These are phyloP conservation scores for Amaurobius ferox DNA, from an alignment of 2,888 invertebrate genomes.

Conservation along the genomic window DNA sequence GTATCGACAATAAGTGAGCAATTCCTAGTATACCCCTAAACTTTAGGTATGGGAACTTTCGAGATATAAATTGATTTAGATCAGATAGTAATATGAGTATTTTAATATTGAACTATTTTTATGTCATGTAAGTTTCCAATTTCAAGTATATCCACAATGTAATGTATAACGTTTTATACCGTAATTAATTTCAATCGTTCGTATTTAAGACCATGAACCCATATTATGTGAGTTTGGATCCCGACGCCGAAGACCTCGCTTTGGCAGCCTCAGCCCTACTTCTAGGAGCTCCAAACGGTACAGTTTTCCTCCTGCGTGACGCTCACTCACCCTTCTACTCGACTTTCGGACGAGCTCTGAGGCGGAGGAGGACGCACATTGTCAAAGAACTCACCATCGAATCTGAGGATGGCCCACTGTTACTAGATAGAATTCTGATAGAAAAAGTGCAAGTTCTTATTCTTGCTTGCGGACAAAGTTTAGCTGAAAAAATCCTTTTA, in stretches of 20 bases:
- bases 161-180: too few species aligned
- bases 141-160: too few species aligned
- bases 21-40: too few species aligned
- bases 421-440: neutral
- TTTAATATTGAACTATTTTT: too few species aligned
- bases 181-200: too few species aligned
- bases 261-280: conserved; percentile 84
- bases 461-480: conserved; percentile 85
- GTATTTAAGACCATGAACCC: conserved; percentile 82
- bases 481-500: conserved; percentile 85
- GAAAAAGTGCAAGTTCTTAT: conserved; percentile 81
- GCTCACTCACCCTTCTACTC: conserved; percentile 81
- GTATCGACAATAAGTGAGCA: too few species aligned
- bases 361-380: neutral
- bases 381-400: neutral
- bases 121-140: too few species aligned
- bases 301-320: conserved; percentile 85
- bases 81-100: too few species aligned
- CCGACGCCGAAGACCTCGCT: conserved; percentile 84
- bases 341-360: conserved; percentile 82
- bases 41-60: too few species aligned
- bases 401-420: neutral
- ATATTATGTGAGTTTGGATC: conserved; percentile 84
- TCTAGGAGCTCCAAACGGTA: conserved; percentile 88
- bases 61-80: too few species aligned